Percentiles rank a stretch among this genome's conserved stretches.
Conservation (phyloP, 2,113 vertebrate species). For the Elachura formosa region DNA sequence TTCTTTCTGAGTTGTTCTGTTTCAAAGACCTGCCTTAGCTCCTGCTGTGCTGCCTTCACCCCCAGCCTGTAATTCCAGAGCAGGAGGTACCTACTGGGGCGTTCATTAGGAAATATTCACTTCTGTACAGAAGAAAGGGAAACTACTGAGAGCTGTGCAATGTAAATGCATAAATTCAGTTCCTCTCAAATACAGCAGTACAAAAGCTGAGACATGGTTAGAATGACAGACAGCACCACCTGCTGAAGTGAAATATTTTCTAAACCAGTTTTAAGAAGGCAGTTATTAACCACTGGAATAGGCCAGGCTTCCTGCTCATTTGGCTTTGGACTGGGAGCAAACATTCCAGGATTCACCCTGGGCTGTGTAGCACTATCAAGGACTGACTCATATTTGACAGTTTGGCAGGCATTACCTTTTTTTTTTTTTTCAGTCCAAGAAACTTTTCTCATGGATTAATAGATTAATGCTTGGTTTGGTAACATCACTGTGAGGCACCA, state of each 20-base stretch:
- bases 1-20: neutral
- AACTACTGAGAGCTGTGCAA: neutral
- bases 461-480: neutral
- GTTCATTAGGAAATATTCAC: neutral
- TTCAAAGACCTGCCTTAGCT: neutral
- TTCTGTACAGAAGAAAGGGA: neutral
- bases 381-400: neutral
- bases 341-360: neutral
- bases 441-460: neutral
- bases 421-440: neutral
- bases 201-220: neutral
- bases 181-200: neutral
- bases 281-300: rapidly evolving
- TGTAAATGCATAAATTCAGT: neutral
- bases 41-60: neutral
- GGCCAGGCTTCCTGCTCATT: neutral
- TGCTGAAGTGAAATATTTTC: neutral
- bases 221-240: neutral
- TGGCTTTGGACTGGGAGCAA: neutral
- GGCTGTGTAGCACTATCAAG: rapidly evolving
- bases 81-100: rapidly evolving
- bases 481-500: neutral
- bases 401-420: neutral
- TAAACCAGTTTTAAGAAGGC: neutral
- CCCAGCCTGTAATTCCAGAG: neutral